Base-by-base conservation (phyloP, 2,888 invertebrate species). In the Therioaphis trifolii region DNA sequence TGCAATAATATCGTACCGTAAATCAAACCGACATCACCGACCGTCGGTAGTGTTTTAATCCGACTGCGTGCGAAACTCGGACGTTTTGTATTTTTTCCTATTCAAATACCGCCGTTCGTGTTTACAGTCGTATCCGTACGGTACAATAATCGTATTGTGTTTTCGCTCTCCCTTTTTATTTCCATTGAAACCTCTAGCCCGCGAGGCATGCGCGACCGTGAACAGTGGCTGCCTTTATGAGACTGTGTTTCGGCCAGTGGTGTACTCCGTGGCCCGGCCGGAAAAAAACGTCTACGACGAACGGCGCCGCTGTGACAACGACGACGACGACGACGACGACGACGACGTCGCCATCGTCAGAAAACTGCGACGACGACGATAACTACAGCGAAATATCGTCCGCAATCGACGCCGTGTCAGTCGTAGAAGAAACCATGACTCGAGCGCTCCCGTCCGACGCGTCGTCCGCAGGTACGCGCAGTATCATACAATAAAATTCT, bases 171-270 rank as follows among this genome's bases (percentile, higher is more conserved):
- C 7, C 15, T 9, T n/a, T 3, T 18, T 52, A 15, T 18, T 18
- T 9, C 3, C 5, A 46, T 15, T 15, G 46, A 46, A 46, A 21
- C n/a, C 15, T 15, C 21, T 18, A 46, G 49, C 9, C 24, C 43
- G 43, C 58, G 58, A 43, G 80, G 72, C 29, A 80, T 82, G 80
- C 61, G 49, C 18, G 72, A 21, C 35, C 21, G 35, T 29, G n/a
- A 9, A 49, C 61, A n/a, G 80, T 82, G 80, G 80, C 80, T 72
- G 29, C 80, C 72, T 82, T 82, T 82, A 82, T 82, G 80, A 82
- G 72, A 82, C 80, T 82, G 80, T 82, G 61, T 74, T 82, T 82
- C 72, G 80, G 80, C 80, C 72, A 61, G 80, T 80, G 80, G 80
- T 80, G 80, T 72, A 21, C 72, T 35, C 72, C 80, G 80, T 82